Evolutionary conservation across 2,888 invertebrate species (phyloP).

Genomic region (Saturnia pavonia): DNA sequence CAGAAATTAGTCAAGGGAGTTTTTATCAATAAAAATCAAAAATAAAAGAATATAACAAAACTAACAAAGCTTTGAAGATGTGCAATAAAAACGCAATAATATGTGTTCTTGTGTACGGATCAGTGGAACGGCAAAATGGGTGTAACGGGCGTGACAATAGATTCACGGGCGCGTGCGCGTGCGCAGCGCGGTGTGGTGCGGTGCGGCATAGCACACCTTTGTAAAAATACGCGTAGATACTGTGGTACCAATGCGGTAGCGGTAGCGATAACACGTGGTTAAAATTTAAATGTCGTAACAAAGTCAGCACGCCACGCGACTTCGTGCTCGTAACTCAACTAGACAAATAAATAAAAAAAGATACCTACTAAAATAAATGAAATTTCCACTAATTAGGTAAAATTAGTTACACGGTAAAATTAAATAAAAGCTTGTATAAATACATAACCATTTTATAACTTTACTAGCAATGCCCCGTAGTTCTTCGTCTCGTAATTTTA

Average conservation of each 20-base stretch:
- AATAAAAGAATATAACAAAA: conserved; percentile 49
- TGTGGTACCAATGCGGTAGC: conserved; percentile 5
- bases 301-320: neutral
- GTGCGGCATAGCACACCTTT: conserved; percentile 56
- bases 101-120: conserved; percentile 60
- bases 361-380: neutral
- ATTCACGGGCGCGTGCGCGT: conserved; percentile 68
- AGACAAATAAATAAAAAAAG: neutral
- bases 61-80: conserved; percentile 78
- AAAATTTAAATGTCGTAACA: neutral
- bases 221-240: conserved; percentile 17
- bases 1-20: conserved; percentile 24
- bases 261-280: neutral
- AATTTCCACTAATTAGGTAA: neutral
- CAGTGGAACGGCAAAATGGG: conserved; percentile 56
- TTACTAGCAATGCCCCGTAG: too few relatives aligned
- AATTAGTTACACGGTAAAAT: neutral
- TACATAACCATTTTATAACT: too few relatives aligned
- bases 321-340: neutral
- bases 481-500: too few relatives aligned
- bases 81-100: conserved; percentile 79
- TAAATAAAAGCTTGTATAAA: too few relatives aligned
- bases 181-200: conserved; percentile 58
- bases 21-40: conserved; percentile 58
- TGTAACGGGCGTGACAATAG: conserved; percentile 74